Percentiles rank a stretch among this genome's conserved stretches.
phyloP scores from a whole-genome alignment of 1,140 invertebrate species.

The Euwallacea similis region DNA sequence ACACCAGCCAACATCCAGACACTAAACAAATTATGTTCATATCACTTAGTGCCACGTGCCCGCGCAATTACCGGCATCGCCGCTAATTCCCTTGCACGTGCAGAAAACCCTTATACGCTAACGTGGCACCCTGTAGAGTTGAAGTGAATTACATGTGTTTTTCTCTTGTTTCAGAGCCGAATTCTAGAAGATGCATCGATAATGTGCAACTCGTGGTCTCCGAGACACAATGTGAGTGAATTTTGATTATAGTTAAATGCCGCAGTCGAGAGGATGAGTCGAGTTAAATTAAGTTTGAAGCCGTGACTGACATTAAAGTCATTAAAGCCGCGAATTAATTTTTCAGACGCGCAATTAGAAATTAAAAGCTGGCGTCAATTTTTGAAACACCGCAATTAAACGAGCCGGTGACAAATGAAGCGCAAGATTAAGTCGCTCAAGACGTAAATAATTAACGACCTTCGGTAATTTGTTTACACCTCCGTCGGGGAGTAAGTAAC shows the following conservation, averaged over 20 bases:
- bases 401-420: no score
- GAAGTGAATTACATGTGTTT: slow-evolving; percentile 4
- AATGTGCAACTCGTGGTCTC: slow-evolving; percentile 87
- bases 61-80: background rate
- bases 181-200: slow-evolving; percentile 84
- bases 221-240: slow-evolving; percentile 80
- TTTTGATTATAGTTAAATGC: slow-evolving; percentile 10
- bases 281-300: no score
- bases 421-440: no score
- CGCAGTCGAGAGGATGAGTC: no score
- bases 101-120: slow-evolving; percentile 8
- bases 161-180: slow-evolving; percentile 72
- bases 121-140: slow-evolving; percentile 4
- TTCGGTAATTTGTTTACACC: background rate
- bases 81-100: background rate
- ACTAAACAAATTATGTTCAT: slow-evolving; percentile 18
- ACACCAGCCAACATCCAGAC: background rate
- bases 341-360: no score
- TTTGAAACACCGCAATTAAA: no score
- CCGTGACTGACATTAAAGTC: no score
- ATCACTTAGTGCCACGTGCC: slow-evolving; percentile 19
- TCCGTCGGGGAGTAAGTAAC: background rate
- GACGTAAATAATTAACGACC: no score
- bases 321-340: no score
- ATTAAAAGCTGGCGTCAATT: no score